These are phyloP conservation scores for Trichogramma dendrolimi DNA, from an alignment of 2,888 invertebrate species.

Conservation along the genomic window DNA sequence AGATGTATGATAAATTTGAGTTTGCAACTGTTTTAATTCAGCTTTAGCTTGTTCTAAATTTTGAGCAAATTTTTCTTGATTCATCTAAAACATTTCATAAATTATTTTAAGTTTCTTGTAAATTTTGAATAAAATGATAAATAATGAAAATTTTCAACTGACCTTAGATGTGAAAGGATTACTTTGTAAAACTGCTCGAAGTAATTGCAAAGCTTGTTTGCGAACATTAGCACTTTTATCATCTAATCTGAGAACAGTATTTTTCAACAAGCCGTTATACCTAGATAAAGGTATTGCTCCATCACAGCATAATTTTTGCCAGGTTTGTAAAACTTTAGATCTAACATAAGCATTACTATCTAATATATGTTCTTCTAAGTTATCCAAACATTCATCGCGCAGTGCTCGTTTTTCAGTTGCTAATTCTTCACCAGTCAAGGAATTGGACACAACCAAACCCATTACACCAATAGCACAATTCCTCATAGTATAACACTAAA, in stretches of 20 bases:
- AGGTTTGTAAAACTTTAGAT: conserved; percentile 78
- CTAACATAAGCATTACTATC: conserved; percentile 84
- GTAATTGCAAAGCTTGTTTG: conserved; percentile 75
- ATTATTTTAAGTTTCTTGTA: neutral
- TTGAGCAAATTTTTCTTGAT: conserved; percentile 57
- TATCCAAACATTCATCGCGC: conserved; percentile 76
- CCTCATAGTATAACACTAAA: conserved; percentile 60
- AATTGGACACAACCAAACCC: conserved; percentile 70
- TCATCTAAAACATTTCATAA: conserved; percentile 46
- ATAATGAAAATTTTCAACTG: conserved; percentile 40
- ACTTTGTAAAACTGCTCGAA: conserved; percentile 73
- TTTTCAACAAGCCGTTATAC: conserved; percentile 65
- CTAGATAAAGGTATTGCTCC: conserved; percentile 73
- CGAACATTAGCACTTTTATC: conserved; percentile 83
- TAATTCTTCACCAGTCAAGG: conserved; percentile 70
- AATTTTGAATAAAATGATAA: neutral
- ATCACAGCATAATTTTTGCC: conserved; percentile 73
- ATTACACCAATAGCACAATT: conserved; percentile 81
- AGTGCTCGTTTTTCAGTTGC: conserved; percentile 63
- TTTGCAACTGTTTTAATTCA: conserved; percentile 58
- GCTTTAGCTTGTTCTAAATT: conserved; percentile 61
- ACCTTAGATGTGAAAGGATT: conserved; percentile 83
- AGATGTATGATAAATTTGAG: conserved; percentile 27
- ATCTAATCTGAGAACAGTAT: conserved; percentile 66
- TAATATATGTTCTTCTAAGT: conserved; percentile 75